Conservation (phyloP, 1,140 invertebrate genomes). For the Mylabris phalerata region DNA sequence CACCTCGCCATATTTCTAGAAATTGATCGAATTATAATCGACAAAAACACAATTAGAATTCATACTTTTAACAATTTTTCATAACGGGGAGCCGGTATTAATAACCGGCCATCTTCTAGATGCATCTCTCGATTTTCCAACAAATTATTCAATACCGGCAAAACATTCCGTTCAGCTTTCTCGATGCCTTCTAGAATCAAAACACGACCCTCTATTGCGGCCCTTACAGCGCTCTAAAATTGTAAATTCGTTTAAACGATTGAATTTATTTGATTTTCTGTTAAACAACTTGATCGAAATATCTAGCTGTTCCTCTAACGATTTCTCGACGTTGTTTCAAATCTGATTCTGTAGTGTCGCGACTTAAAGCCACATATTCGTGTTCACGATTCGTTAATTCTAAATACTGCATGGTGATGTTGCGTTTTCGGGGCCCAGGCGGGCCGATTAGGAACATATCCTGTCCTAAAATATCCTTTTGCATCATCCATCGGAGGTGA, state of each 20-base stretch:
- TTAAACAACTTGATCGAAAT: constrained; percentile 78
- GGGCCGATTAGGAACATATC: constrained; percentile 93
- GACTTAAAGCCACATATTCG: constrained; percentile 88
- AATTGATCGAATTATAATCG: background rate
- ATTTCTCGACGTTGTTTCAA: constrained; percentile 95
- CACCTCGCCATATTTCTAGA: constrained; percentile 65
- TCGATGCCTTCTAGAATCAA: constrained; percentile 95
- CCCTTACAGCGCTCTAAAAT: constrained; percentile 76
- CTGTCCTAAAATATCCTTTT: constrained; percentile 87
- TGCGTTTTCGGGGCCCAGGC: constrained; percentile 68
- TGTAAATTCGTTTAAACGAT: background rate
- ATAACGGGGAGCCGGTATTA: constrained; percentile 82
- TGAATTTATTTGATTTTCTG: background rate
- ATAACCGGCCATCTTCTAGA: constrained; percentile 91
- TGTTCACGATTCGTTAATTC: constrained; percentile 84
- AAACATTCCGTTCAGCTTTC: constrained; percentile 93
- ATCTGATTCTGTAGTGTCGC: constrained; percentile 95
- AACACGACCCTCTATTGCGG: constrained; percentile 81
- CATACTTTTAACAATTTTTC: constrained; percentile 79
- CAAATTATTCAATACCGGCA: constrained; percentile 96
- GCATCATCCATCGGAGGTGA: constrained; percentile 89
- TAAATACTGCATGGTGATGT: constrained; percentile 78
- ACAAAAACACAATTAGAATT: constrained; percentile 15
- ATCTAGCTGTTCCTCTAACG: constrained; percentile 73
- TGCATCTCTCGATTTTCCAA: constrained; percentile 99